Evolutionary conservation across 2,888 invertebrate genomes (phyloP).

Genomic region (Caenorhabditis virilis): DNA sequence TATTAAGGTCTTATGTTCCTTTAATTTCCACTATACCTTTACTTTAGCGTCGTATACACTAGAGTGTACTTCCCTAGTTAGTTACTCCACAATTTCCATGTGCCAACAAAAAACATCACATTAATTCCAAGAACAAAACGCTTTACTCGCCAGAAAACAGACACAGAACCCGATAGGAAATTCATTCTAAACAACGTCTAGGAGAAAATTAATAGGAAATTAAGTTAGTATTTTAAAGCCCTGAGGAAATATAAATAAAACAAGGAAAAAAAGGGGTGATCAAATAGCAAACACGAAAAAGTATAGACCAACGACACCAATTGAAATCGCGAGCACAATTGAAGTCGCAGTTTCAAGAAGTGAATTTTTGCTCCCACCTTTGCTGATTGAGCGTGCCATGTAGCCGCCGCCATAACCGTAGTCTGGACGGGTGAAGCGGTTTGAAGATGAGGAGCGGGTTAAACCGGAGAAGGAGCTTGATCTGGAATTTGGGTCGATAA

Average conservation of each 20-base stretch:
- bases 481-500: too few species aligned
- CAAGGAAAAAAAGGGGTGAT: slow-evolving; percentile 1
- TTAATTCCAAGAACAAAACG: slow-evolving; percentile 10
- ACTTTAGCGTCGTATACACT: too few species aligned
- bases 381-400: slow-evolving; percentile 64
- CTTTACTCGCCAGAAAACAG: too few species aligned
- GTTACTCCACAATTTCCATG: too few species aligned
- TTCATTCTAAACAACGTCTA: too few species aligned
- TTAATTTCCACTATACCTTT: too few species aligned
- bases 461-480: slow-evolving; percentile 58
- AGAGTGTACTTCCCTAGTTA: too few species aligned
- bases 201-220: too few species aligned
- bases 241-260: not conserved
- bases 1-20: too few species aligned
- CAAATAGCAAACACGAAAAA: slow-evolving; percentile 32
- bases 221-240: not conserved
- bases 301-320: slow-evolving; percentile 37
- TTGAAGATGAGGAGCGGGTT: slow-evolving; percentile 38
- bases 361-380: slow-evolving; percentile 55
- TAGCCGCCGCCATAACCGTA: slow-evolving; percentile 67
- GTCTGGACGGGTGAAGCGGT: slow-evolving; percentile 51
- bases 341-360: slow-evolving; percentile 26
- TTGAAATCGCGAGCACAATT: slow-evolving; percentile 25
- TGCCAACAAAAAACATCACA: too few species aligned
- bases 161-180: too few species aligned